Conservation (phyloP, 2,888 invertebrate genomes). For the Mechanitis messenoides region DNA sequence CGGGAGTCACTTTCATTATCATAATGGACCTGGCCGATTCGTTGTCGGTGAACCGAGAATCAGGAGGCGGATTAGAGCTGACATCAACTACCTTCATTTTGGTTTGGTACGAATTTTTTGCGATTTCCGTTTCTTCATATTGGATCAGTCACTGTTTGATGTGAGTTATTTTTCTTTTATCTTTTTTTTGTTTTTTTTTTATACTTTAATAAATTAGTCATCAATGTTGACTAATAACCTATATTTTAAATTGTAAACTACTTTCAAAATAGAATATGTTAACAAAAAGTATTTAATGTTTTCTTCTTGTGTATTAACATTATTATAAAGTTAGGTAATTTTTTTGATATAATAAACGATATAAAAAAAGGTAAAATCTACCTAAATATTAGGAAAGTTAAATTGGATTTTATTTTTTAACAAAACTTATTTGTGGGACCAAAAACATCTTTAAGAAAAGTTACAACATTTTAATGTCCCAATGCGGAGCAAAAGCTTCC, state of each 20-base stretch:
- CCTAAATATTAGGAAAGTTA: conserved; percentile 19
- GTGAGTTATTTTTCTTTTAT: too few species aligned
- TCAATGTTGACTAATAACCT: too few species aligned
- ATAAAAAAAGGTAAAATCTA: conserved; percentile 1
- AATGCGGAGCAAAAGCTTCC: conserved; percentile 4
- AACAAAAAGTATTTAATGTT: too few species aligned
- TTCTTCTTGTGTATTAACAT: too few species aligned
- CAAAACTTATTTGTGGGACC: conserved; percentile 9
- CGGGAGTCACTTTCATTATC: conserved; percentile 75
- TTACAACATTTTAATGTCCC: conserved; percentile 5
- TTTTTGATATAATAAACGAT: too few species aligned
- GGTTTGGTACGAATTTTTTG: conserved; percentile 17
- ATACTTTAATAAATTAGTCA: too few species aligned
- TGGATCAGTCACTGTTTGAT: not conserved
- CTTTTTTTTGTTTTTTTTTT: too few species aligned
- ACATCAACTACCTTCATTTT: conserved; percentile 38
- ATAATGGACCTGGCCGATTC: conserved; percentile 73
- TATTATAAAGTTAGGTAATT: too few species aligned
- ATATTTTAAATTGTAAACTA: too few species aligned
- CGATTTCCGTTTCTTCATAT: conserved; percentile 9
- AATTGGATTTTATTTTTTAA: conserved; percentile 17
- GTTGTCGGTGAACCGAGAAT: conserved; percentile 66
- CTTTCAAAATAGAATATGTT: too few species aligned
- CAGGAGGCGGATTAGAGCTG: conserved; percentile 44
- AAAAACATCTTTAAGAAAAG: conserved; percentile 5